These are phyloP conservation scores for Hippolais icterina DNA, from an alignment of 2,113 vertebrate species.

Conservation along the genomic window DNA sequence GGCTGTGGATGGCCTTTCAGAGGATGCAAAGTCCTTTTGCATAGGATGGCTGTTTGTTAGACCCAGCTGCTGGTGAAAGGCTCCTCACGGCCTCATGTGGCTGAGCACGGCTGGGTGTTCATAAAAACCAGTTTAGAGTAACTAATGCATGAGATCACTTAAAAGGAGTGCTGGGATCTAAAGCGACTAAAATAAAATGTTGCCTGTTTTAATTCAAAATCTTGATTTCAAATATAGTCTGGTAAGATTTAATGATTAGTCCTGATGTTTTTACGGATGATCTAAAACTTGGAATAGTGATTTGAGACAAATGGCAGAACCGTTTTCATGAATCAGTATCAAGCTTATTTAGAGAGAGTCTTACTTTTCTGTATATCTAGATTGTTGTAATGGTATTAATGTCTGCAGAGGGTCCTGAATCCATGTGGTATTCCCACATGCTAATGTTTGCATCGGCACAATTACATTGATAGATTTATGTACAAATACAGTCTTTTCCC, in stretches of 20 bases:
- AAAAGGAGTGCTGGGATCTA: not conserved
- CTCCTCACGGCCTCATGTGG: not conserved
- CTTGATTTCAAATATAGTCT: not conserved
- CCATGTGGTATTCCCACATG: not conserved
- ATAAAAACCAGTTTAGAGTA: not conserved
- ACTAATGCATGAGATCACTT: not conserved
- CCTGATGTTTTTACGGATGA: not conserved
- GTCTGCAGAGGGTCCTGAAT: not conserved
- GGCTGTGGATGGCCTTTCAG: not conserved
- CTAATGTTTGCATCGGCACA: not conserved
- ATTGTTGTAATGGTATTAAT: not conserved
- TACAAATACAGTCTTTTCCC: not conserved
- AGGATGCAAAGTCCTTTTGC: not conserved
- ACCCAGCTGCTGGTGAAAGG: not conserved
- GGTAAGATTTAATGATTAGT: not conserved
- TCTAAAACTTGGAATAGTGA: not conserved
- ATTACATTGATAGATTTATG: not conserved
- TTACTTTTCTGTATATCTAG: not conserved
- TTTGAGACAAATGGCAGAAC: not conserved
- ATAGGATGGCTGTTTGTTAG: not conserved
- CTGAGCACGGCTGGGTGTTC: not conserved
- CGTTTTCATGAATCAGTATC: not conserved
- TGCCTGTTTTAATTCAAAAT: not conserved
- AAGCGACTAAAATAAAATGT: not conserved
- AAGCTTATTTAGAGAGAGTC: not conserved